These are phyloP conservation scores for Enteromius paludinosus DNA, from an alignment of 2,797 vertebrate genomes.

Conservation along the genomic window DNA sequence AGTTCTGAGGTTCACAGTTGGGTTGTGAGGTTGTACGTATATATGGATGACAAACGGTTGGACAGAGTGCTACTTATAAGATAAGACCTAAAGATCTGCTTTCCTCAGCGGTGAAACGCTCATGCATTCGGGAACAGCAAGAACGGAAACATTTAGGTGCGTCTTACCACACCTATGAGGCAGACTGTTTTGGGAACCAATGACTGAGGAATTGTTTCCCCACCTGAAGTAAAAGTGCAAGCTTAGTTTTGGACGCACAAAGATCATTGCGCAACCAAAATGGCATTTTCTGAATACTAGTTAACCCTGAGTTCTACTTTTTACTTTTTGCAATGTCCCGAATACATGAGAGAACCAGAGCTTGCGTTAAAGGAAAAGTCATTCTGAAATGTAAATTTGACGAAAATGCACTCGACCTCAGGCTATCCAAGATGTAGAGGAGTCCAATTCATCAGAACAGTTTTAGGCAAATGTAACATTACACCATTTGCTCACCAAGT, in stretches of 20 bases:
- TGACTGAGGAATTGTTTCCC: slow-evolving; percentile 76
- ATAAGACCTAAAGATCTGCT: slow-evolving; percentile 65
- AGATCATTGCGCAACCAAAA: slow-evolving; percentile 67
- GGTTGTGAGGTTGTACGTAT: slow-evolving; percentile 87
- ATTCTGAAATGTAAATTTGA: not conserved
- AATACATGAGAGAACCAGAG: slow-evolving; percentile 66
- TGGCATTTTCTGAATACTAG: slow-evolving; percentile 76
- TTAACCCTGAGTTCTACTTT: slow-evolving; percentile 83
- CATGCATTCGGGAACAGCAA: slow-evolving; percentile 49
- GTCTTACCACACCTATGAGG: slow-evolving; percentile 74
- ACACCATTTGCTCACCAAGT: not conserved
- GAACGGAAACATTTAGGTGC: slow-evolving; percentile 68
- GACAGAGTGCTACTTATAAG: slow-evolving; percentile 62
- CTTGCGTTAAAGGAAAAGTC: not conserved
- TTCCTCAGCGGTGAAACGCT: slow-evolving; percentile 68
- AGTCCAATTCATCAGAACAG: not conserved
- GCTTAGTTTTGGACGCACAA: slow-evolving; percentile 72
- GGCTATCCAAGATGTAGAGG: not conserved
- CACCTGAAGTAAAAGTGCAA: slow-evolving; percentile 83
- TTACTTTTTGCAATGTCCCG: slow-evolving; percentile 72
- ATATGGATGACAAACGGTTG: slow-evolving; percentile 75
- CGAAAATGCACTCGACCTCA: not conserved
- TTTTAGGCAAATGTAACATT: not conserved
- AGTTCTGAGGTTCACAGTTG: slow-evolving; percentile 99
- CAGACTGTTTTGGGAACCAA: slow-evolving; percentile 77